Conservation (phyloP, 2,888 invertebrate species). For the Hirtodrosophila trivittata region DNA sequence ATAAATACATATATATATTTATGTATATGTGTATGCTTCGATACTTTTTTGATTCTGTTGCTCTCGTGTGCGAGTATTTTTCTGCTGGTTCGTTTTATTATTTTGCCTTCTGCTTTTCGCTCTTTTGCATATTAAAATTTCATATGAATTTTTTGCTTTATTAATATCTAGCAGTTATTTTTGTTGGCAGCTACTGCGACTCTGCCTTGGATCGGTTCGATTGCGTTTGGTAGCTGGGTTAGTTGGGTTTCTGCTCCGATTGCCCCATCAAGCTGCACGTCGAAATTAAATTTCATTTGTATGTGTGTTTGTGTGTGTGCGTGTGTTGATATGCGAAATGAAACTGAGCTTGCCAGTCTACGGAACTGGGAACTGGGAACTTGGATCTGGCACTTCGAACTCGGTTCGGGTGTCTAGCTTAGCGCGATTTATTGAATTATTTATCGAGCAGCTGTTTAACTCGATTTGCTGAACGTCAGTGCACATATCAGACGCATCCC, state of each 20-base stretch:
- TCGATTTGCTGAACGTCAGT: constrained; percentile 64
- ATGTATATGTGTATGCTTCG: constrained; percentile 39
- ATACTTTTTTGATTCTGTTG: constrained; percentile 59
- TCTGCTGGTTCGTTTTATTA: constrained; percentile 42
- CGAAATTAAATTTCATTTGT: constrained; percentile 75
- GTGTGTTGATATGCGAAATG: constrained; percentile 45
- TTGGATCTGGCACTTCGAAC: constrained; percentile 15
- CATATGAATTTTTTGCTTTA: constrained; percentile 78
- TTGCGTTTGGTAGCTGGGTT: constrained; percentile 50
- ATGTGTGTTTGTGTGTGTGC: constrained; percentile 21
- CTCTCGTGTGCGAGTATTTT: constrained; percentile 30
- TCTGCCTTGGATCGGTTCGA: constrained; percentile 47
- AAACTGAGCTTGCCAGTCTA: constrained; percentile 46
- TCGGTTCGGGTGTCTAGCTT: constrained; percentile 40
- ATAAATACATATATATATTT: not conserved
- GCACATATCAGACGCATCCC: constrained; percentile 34
- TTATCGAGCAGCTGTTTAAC: constrained; percentile 78
- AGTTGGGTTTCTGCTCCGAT: constrained; percentile 69
- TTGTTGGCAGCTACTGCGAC: constrained; percentile 49
- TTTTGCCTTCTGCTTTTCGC: constrained; percentile 58
- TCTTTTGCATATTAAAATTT: constrained; percentile 79
- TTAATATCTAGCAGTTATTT: constrained; percentile 79
- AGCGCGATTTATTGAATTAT: constrained; percentile 77
- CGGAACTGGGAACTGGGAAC: constrained; percentile 6
- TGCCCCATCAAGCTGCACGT: constrained; percentile 73